Evolutionary conservation across 1,140 invertebrate species (phyloP).

Genomic region (Homalodisca vitripennis): DNA sequence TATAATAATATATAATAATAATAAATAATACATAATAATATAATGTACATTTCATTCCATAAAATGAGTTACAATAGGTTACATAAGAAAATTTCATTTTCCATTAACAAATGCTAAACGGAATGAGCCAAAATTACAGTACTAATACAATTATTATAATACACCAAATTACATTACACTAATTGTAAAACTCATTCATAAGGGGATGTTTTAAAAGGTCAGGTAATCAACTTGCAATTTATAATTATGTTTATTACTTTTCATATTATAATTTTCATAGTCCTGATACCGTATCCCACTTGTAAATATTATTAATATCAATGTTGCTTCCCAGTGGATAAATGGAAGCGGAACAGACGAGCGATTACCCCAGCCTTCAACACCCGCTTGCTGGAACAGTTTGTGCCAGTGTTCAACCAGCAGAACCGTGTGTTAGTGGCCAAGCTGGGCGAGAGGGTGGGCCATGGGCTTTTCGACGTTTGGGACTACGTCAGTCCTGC

Average conservation of each 20-base stretch:
- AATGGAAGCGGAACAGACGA: constrained; percentile 61
- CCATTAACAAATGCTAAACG: too few relatives aligned
- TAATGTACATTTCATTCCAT: too few relatives aligned
- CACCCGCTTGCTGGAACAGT: constrained; percentile 74
- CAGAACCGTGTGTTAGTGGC: constrained; percentile 64
- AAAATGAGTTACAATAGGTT: too few relatives aligned
- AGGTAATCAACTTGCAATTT: too few relatives aligned
- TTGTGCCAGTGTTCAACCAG: constrained; percentile 71
- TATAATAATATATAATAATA: too few relatives aligned
- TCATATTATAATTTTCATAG: too few relatives aligned
- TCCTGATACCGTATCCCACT: too few relatives aligned
- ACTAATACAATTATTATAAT: background rate
- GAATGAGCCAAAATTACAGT: too few relatives aligned
- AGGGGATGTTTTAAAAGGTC: background rate
- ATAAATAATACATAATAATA: too few relatives aligned
- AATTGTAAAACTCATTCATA: background rate
- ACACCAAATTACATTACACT: background rate
- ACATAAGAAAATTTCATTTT: too few relatives aligned
- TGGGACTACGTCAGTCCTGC: constrained; percentile 60
- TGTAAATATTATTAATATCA: background rate
- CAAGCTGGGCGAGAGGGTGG: constrained; percentile 47
- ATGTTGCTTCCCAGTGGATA: constrained; percentile 34
- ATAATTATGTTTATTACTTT: background rate
- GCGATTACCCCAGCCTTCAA: constrained; percentile 79
- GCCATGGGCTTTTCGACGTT: constrained; percentile 38